phyloP scores from a whole-genome alignment of 1,140 invertebrate species.

The Orchestia grillus region DNA sequence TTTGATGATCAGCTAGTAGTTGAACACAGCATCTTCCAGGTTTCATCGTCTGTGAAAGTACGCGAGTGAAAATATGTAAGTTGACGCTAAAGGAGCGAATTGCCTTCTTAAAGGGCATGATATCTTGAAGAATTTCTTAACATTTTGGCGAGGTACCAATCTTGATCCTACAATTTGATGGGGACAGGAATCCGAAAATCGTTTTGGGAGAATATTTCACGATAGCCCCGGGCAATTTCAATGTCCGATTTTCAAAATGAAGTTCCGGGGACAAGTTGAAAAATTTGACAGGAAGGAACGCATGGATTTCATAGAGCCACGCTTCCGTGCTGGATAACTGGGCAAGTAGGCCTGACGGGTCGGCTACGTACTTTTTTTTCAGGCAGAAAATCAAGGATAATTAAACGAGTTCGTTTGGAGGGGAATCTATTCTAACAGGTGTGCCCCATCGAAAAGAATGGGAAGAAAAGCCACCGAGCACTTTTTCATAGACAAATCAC shows the following conservation, averaged over 20 bases:
- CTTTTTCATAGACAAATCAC: neutral
- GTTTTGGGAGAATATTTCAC: neutral
- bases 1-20: no score
- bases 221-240: neutral
- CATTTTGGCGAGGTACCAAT: neutral
- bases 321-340: neutral
- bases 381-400: neutral
- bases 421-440: neutral
- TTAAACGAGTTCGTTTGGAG: neutral
- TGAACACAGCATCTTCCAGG: no score
- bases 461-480: neutral
- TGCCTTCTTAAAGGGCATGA: neutral
- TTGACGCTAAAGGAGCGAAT: neutral
- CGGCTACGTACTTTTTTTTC: neutral
- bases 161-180: neutral
- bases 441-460: neutral
- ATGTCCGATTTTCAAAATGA: neutral
- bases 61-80: no score
- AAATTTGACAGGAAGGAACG: no score
- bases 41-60: no score
- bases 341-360: neutral
- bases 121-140: neutral
- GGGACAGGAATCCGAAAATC: neutral
- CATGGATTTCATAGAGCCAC: neutral
- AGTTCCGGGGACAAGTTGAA: no score